A percentile compares a stretch with the other conserved stretches of the same genome.
phyloP scores from a whole-genome alignment of 2,888 invertebrate genomes.

The Macropis europaea region DNA sequence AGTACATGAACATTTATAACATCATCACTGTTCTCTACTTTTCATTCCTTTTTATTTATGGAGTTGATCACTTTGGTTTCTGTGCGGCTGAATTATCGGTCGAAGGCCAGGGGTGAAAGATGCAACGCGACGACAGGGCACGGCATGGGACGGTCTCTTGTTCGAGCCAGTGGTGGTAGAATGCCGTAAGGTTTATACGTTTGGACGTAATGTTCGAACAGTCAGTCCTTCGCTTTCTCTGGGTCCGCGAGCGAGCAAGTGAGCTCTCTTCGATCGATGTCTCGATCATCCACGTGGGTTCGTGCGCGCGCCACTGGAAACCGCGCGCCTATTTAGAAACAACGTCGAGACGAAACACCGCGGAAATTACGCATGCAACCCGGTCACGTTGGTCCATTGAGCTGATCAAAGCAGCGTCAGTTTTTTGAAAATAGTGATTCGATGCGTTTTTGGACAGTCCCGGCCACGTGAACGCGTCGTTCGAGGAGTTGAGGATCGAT shows the following conservation, averaged over 20 bases:
- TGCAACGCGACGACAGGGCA: too few relatives aligned
- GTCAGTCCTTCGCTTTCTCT: constrained; percentile 79
- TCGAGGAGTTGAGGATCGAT: too few relatives aligned
- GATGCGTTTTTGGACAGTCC: too few relatives aligned
- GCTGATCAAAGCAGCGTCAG: too few relatives aligned
- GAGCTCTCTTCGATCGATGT: constrained; percentile 61
- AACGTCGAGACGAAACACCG: background rate
- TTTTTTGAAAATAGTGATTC: too few relatives aligned
- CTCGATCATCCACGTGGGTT: constrained; percentile 61
- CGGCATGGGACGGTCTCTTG: constrained; percentile 1
- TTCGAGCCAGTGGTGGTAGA: constrained; percentile 66
- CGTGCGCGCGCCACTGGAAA: constrained; percentile 21
- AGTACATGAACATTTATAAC: too few relatives aligned
- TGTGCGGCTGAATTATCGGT: too few relatives aligned
- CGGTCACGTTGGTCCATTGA: too few relatives aligned
- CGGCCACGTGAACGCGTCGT: too few relatives aligned
- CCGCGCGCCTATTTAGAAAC: background rate
- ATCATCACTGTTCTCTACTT: too few relatives aligned
- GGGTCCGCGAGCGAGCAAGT: constrained; percentile 67
- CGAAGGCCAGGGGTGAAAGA: constrained; percentile 17
- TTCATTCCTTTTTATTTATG: too few relatives aligned
- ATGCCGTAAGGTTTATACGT: constrained; percentile 74
- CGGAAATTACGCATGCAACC: background rate
- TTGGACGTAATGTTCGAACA: constrained; percentile 71
- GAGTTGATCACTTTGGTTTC: too few relatives aligned